These are phyloP conservation scores for Pristionchus pacificus DNA, from an alignment of 1,140 invertebrate species.

Conservation along the genomic window DNA sequence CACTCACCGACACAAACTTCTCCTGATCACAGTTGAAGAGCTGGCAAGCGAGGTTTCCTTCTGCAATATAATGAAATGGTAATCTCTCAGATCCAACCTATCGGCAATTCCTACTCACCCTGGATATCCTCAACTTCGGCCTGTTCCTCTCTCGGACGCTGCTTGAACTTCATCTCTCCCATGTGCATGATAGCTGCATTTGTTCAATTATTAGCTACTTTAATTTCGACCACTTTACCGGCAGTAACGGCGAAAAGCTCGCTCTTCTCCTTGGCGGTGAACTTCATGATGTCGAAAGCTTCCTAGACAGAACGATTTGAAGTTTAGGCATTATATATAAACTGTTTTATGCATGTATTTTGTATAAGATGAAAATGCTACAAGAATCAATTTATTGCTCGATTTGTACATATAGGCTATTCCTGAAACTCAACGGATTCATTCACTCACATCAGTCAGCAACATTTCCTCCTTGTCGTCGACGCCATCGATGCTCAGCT, in stretches of 20 bases:
- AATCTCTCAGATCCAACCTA: neutral
- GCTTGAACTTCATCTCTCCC: constrained; percentile 88
- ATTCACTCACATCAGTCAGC: constrained; percentile 73
- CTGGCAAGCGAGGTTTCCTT: constrained; percentile 60
- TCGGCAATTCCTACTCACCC: constrained; percentile 27
- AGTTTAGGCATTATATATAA: constrained; percentile 8
- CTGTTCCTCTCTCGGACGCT: constrained; percentile 97
- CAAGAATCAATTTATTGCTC: too few species aligned
- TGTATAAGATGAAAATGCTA: too few species aligned
- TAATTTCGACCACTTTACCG: constrained; percentile 32
- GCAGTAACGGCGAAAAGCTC: constrained; percentile 93
- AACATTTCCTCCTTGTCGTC: constrained; percentile 92
- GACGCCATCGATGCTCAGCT: constrained; percentile 88
- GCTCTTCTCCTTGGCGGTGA: constrained; percentile 89
- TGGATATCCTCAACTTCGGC: constrained; percentile 89
- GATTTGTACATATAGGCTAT: too few species aligned
- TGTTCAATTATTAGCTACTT: neutral
- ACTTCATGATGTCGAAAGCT: constrained; percentile 95
- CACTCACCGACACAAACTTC: constrained; percentile 59
- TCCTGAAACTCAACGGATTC: too few species aligned
- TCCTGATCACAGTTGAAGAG: constrained; percentile 61
- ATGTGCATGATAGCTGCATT: constrained; percentile 84
- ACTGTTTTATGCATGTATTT: constrained; percentile 87
- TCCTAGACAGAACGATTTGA: constrained; percentile 70
- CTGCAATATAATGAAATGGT: too few species aligned